Evolutionary conservation across 2,797 vertebrate species (phyloP).

Genomic region (Poliocrania exsul): DNA sequence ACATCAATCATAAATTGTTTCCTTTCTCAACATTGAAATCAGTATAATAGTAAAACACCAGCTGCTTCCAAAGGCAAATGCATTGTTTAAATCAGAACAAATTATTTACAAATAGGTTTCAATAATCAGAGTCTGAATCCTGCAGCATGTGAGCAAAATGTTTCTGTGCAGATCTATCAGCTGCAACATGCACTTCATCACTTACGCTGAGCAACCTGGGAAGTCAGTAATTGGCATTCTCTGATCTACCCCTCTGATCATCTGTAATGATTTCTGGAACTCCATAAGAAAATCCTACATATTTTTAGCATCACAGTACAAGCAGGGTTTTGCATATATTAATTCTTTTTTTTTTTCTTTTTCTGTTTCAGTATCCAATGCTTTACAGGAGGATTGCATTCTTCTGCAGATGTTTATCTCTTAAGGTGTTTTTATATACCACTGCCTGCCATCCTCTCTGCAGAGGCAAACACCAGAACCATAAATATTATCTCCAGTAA

Average conservation of each 20-base stretch:
- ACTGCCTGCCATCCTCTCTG: neutral
- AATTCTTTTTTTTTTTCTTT: neutral
- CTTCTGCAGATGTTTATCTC: conserved; percentile 27
- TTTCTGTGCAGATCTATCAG: neutral
- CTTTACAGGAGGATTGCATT: neutral
- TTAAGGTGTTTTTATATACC: conserved; percentile 21
- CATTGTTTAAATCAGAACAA: conserved; percentile 55
- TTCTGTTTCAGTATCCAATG: neutral
- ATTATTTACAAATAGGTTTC: conserved; percentile 56
- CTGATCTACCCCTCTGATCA: neutral
- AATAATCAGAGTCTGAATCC: conserved; percentile 25
- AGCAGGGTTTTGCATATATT: neutral
- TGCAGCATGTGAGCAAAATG: conserved; percentile 3
- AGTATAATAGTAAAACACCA: conserved; percentile 46
- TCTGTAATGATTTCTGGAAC: conserved; percentile 12
- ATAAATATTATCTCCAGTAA: conserved; percentile 23
- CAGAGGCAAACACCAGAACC: neutral
- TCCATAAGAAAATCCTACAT: neutral
- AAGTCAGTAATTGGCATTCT: conserved; percentile 26
- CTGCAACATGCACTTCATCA: neutral
- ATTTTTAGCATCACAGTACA: neutral
- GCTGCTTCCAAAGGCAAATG: conserved; percentile 46
- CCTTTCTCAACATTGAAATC: conserved; percentile 3
- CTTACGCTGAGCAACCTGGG: conserved; percentile 34
- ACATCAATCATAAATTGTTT: conserved; percentile 41